Evolutionary conservation across 1,140 invertebrate species (phyloP).

Genomic region (Drosophila saltans): DNA sequence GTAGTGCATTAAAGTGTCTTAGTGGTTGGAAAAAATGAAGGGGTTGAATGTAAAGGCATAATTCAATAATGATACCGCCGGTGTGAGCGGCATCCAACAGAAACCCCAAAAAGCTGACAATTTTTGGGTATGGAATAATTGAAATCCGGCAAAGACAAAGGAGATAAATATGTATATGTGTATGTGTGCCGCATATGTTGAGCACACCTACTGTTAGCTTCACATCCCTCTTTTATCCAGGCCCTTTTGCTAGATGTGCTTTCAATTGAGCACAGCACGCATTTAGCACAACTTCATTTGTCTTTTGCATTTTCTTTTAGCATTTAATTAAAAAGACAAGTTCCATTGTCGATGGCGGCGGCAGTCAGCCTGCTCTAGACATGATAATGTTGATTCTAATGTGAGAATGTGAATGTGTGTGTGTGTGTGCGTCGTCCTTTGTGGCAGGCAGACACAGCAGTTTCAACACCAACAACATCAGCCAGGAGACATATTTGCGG

Average conservation of each 20-base stretch:
- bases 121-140: conserved; percentile 64
- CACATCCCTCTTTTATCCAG: conserved; percentile 15
- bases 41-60: conserved; percentile 46
- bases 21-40: conserved; percentile 15
- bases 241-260: not conserved
- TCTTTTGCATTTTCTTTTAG: conserved; percentile 80
- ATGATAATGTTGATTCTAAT: conserved; percentile 61
- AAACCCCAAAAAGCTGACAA: conserved; percentile 50
- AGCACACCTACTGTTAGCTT: conserved; percentile 33
- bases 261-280: conserved; percentile 61
- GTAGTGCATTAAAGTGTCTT: conserved; percentile 34
- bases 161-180: no score
- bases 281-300: conserved; percentile 82
- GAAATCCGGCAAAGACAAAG: conserved; percentile 48
- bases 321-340: conserved; percentile 82
- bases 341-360: conserved; percentile 69
- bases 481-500: conserved; percentile 74
- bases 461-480: conserved; percentile 32
- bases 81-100: conserved; percentile 39
- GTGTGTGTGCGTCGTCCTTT: conserved; percentile 37
- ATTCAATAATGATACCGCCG: conserved; percentile 71
- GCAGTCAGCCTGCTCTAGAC: conserved; percentile 58
- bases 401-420: conserved; percentile 45
- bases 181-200: not conserved
- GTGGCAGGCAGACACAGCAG: conserved; percentile 33